Evolutionary conservation across 2,888 invertebrate genomes (phyloP), one percentile per base, ranked within the genome.

Genomic region (Formica aserva): DNA sequence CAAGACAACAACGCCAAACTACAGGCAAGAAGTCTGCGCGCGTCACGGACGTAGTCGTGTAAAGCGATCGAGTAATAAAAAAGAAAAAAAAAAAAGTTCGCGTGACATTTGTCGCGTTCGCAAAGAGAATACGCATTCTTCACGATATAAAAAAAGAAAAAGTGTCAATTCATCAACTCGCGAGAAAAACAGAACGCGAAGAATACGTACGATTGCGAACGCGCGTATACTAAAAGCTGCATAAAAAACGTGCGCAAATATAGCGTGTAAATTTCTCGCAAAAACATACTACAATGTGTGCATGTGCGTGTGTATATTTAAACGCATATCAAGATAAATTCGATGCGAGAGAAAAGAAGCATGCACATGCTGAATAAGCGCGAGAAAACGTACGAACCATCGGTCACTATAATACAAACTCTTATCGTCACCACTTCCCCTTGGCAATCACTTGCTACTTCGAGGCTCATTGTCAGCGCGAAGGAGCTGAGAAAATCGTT

Each of bases 341-440:
- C 57, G 75, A 85, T 87, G 84, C 85, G 71, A 57, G 57, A 87
- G 83, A 87, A 89, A 80, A 87, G 82, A 83, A 52, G 52, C 90
- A 89, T 90, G 90, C 90, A 75, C 90, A 89, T 90, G 90, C 90
- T 87, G 83, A 84, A 83, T 69, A 84, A 87, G 89, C 87, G 89
- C 86, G 89, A n/a, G n/a, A n/a, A 88, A 88, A 86, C 88, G 85
- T 88, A 89, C 90, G 88, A 88, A 87, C 87, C 87, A 72, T 86
- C 87, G 87, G 87, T 83, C 80, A 90, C 85, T 89, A 52, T 18
- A 52, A 52, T 52, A 86, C 83, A 75, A 84, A 83, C 74, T 52
- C 69, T 67, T 86, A 85, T 86, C 78, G 78, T 89, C 85, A 87
- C 82, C 90, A 84, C 82, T 90, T 83, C 82, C 76, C 82, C 83